Evolutionary conservation across 2,797 vertebrate species (phyloP), one percentile per base, ranked within the genome.

Genomic region (Dryobates pubescens): DNA sequence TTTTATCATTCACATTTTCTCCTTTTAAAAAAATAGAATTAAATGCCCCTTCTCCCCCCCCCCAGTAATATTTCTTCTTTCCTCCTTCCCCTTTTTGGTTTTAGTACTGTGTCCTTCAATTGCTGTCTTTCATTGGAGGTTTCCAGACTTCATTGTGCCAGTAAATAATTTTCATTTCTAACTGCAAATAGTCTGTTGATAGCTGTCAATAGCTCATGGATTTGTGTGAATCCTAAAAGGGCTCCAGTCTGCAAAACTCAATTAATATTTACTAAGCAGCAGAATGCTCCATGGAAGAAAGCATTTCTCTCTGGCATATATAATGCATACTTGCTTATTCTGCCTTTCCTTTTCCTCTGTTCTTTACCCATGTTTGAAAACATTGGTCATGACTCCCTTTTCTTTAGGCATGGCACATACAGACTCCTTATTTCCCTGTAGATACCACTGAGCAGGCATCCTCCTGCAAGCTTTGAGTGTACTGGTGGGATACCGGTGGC

Each of bases 181-280:
- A 72, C 8, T 93, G 56, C 43, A 51, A 69, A 75, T 59, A 86
- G 47, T 67, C 69, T 82, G 41, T 77, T 85, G 43, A 38, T 57
- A 82, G 36, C 36, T 82, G 47, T 85, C 75, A 89, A 58, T 85
- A 71, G 20, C n/a, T 86, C 69, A 82, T 72, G 41, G 51, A 86
- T 71, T 79, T 10, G 2, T 84, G 43, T 82, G 26, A 75, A 77
- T 81, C 36, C 67, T 82, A 53, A 85, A 88, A 82, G 14, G 22
- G 12, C 24, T 41, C 6, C 54, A 86, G 54, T 77, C 51, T 74
- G 72, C 29, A 91, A 93, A 90, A 81, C 17, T 38, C 81, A 86
- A 91, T 93, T 86, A 86, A 82, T 77, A 86, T 90, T 90, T 91
- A 91, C 45, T 79, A 68, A 86, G 61, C n/a, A 82, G 27, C 30